Base-by-base conservation (phyloP, 2,797 vertebrate genomes). In the Sciurus vulgaris region DNA sequence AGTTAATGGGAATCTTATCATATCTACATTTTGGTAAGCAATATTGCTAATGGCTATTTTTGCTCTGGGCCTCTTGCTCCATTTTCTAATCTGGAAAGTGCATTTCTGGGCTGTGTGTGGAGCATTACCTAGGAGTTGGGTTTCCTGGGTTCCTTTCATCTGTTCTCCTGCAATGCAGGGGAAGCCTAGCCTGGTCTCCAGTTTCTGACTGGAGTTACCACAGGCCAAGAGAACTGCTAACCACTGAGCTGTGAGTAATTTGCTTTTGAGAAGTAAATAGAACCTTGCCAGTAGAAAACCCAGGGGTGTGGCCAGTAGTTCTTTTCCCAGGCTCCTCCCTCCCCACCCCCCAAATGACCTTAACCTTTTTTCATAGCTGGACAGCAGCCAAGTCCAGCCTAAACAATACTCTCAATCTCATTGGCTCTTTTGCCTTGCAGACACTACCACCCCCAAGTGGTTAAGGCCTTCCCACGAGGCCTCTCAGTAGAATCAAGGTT, bases 221-320 rank as follows among this genome's bases (percentile, higher is more conserved):
- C 61, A 84, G 87, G 86, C 86, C 73, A 51, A 93, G 65, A 92
- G 93, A 93, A 94, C 95, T 85, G 88, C 83, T 89, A 79, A 93
- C 84, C 89, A 96, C 56, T 95, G 96, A 97, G 86, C 96, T 97
- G 96, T 97, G 89, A 97, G 96, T 97, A 97, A 97, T 97, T 96
- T 65, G 96, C 96, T 95, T 97, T 98, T 97, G 96, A 97, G 95
- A 97, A 97, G 96, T 96, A 98, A 97, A 97, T 88, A 97, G 94
- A 97, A 97, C 95, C 93, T 95, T 17, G 54, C 97, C 97, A 89
- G 86, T 84, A 76, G 96, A 94, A 94, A 96, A 96, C 93, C 81
- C 91, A 97, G 86, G 84, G 97, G 97, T 97, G 97, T 97, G 97
- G 95, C 96, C 87, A 97, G 69, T 86, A 92, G 91, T 96, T 96